These are phyloP conservation scores for Anoplius nigerrimus DNA, from an alignment of 2,888 invertebrate species.

Conservation along the genomic window DNA sequence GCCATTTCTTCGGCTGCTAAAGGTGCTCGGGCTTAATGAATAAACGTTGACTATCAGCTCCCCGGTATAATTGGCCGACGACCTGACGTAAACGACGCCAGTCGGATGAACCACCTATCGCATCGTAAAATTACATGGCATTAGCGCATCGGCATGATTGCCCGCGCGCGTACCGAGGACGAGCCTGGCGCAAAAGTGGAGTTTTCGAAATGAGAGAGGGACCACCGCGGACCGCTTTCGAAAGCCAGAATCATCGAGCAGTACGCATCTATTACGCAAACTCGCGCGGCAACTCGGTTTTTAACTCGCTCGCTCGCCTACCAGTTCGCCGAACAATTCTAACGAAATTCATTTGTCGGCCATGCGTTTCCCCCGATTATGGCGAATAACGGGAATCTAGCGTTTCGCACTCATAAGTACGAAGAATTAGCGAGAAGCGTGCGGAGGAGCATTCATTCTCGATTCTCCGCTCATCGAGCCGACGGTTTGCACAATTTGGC, in stretches of 20 bases:
- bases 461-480: too few relatives aligned
- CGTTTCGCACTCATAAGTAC: not conserved
- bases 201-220: not conserved
- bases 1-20: too few relatives aligned
- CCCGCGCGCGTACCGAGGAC: too few relatives aligned
- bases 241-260: conserved; percentile 6
- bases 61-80: too few relatives aligned
- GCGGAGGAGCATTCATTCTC: too few relatives aligned
- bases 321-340: conserved; percentile 18
- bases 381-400: not conserved
- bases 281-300: not conserved
- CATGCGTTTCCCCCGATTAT: not conserved
- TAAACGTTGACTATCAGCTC: too few relatives aligned
- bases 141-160: too few relatives aligned
- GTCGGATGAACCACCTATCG: too few relatives aligned
- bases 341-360: not conserved
- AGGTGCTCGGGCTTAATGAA: too few relatives aligned
- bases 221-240: not conserved
- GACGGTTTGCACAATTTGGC: too few relatives aligned
- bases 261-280: conserved; percentile 17
- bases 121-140: too few relatives aligned
- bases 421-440: not conserved
- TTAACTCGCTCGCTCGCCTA: not conserved
- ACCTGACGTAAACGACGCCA: too few relatives aligned
- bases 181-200: not conserved